Evolutionary conservation across 2,888 invertebrate species (phyloP).

Genomic region (Eumacrocentrus americanus): DNA sequence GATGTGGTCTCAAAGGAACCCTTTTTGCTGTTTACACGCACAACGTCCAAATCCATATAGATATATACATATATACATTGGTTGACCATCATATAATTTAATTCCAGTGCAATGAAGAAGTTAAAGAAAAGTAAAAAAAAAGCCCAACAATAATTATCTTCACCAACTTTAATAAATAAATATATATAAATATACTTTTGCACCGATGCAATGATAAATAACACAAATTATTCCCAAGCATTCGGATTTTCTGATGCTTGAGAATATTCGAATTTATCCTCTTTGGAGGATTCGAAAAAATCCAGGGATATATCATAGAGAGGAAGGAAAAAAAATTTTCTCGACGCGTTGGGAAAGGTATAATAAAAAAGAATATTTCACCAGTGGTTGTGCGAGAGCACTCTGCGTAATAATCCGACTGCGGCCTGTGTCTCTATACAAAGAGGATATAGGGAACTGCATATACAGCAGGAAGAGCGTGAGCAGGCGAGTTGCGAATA

Average conservation of each 20-base stretch:
- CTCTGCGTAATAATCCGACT: constrained; percentile 25
- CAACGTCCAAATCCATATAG: not conserved
- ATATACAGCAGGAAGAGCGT: not conserved
- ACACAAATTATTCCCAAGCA: no score
- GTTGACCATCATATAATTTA: no score
- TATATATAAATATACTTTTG: no score
- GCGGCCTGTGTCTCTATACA: constrained; percentile 13
- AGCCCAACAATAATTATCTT: no score
- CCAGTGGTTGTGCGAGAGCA: constrained; percentile 15
- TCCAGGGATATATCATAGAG: no score
- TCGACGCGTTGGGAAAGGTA: constrained; percentile 9
- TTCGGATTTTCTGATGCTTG: no score
- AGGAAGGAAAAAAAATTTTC: not conserved
- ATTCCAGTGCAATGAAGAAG: no score
- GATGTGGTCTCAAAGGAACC: constrained; percentile 25
- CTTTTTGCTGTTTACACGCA: constrained; percentile 4
- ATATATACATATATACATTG: constrained; percentile 1
- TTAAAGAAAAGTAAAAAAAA: no score
- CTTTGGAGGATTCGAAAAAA: no score
- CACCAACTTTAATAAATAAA: no score
- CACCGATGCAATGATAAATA: no score
- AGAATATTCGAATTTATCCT: no score
- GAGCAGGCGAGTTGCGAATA: not conserved
- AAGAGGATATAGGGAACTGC: constrained; percentile 2
- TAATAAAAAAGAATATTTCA: constrained; percentile 12